phyloP scores from a whole-genome alignment of 2,797 vertebrate species.

The Schizopygopsis pylzovi region DNA sequence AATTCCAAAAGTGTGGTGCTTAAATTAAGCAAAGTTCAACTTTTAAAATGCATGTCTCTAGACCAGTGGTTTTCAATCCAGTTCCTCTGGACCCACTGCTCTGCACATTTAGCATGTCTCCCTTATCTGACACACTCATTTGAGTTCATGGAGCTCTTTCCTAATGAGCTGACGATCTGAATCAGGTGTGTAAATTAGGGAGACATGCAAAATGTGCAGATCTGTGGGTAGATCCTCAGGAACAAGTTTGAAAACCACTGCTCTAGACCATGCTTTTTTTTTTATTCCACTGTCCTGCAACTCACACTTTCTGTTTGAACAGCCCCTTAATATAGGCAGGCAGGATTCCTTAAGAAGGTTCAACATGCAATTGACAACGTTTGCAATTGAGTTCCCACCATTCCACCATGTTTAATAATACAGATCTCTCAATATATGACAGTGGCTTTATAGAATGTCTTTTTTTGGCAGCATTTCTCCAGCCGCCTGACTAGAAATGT shows the following conservation, averaged over 20 bases:
- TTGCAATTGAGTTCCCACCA: background rate
- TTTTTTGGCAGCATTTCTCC: slow-evolving; percentile 15
- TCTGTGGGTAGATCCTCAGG: no score
- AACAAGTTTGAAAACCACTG: no score
- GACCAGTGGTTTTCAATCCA: no score
- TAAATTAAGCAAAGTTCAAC: background rate
- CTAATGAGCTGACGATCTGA: no score
- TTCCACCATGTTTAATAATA: background rate
- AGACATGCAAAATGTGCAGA: no score
- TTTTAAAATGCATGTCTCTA: background rate
- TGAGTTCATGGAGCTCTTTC: no score
- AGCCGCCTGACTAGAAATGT: background rate
- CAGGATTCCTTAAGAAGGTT: background rate
- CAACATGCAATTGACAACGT: background rate
- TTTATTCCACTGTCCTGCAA: background rate
- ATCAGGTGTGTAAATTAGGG: no score
- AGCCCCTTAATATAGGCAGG: background rate
- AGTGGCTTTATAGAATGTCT: slow-evolving; percentile 1
- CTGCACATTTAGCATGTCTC: no score
- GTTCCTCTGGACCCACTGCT: no score
- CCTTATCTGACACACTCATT: no score
- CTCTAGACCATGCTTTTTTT: background rate
- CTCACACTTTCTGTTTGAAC: background rate
- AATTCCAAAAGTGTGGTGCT: background rate
- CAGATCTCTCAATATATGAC: slow-evolving; percentile 8